These are phyloP conservation scores for Ichneumon xanthorius DNA, from an alignment of 2,888 invertebrate genomes.

Conservation along the genomic window DNA sequence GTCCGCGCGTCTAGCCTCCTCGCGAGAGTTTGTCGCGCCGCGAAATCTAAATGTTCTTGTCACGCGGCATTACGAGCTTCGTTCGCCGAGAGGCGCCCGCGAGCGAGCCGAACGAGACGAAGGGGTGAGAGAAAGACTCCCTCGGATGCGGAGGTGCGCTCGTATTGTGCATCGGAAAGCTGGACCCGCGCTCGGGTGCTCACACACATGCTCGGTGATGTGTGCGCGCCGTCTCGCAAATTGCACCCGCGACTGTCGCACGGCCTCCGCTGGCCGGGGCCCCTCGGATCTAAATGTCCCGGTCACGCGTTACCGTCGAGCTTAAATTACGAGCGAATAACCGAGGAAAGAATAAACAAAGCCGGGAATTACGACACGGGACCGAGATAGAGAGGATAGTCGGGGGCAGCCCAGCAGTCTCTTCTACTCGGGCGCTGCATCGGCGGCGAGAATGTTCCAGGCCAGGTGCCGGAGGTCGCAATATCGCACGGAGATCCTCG, in stretches of 20 bases:
- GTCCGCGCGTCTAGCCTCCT: not conserved
- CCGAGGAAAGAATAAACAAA: constrained; percentile 60
- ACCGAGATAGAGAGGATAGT: constrained; percentile 49
- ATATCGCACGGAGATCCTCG: not conserved
- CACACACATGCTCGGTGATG: not conserved
- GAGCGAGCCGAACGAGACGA: constrained; percentile 20
- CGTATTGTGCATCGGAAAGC: constrained; percentile 19
- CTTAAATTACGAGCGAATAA: constrained; percentile 60
- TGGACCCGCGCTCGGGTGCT: not conserved
- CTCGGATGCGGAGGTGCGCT: constrained; percentile 13
- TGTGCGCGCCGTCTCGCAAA: constrained; percentile 54
- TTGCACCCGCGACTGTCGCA: constrained; percentile 56
- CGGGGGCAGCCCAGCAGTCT: constrained; percentile 32
- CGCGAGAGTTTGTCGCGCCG: constrained; percentile 69
- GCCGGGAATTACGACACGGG: constrained; percentile 50
- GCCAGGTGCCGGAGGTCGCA: constrained; percentile 36
- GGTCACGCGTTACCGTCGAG: constrained; percentile 65
- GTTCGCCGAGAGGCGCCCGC: constrained; percentile 36
- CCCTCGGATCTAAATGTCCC: constrained; percentile 67
- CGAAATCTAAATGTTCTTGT: constrained; percentile 76
- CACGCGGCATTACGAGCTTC: constrained; percentile 71
- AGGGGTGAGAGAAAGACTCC: not conserved
- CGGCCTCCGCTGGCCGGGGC: not conserved
- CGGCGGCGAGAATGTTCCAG: constrained; percentile 48
- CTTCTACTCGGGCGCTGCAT: not conserved